Percentiles rank a stretch among this genome's conserved stretches.
Conservation (phyloP, 1,140 invertebrate species). For the Eciton burchellii region DNA sequence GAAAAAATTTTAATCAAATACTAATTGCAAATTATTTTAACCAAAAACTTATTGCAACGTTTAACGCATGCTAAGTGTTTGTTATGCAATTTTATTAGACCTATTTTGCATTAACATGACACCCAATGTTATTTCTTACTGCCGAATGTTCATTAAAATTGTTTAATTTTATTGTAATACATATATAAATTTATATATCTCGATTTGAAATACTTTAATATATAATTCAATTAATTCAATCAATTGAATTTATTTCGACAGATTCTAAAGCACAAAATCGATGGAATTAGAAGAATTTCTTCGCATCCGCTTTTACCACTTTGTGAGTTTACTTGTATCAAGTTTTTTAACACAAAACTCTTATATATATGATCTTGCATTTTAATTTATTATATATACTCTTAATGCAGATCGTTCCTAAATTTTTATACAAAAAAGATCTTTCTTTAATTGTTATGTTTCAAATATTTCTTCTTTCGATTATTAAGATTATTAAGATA, state of each 20-base stretch:
- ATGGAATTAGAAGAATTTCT: constrained; percentile 97
- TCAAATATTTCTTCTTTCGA: neutral
- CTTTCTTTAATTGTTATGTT: neutral
- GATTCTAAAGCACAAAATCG: constrained; percentile 95
- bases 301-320: constrained; percentile 97
- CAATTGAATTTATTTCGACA: constrained; percentile 80
- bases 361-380: no score
- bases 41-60: constrained; percentile 37
- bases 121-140: constrained; percentile 51
- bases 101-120: constrained; percentile 38
- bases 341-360: neutral
- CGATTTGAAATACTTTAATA: constrained; percentile 36
- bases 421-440: no score
- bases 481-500: neutral
- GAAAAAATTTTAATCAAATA: constrained; percentile 40
- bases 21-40: constrained; percentile 31
- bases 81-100: constrained; percentile 51
- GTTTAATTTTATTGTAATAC: constrained; percentile 40
- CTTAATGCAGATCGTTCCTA: no score
- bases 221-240: constrained; percentile 3
- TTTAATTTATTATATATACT: no score
- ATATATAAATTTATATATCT: constrained; percentile 56
- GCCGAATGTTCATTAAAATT: constrained; percentile 49
- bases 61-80: constrained; percentile 54
- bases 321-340: constrained; percentile 89